phyloP scores from a whole-genome alignment of 2,797 vertebrate genomes.

The Decapterus maruadsi region DNA sequence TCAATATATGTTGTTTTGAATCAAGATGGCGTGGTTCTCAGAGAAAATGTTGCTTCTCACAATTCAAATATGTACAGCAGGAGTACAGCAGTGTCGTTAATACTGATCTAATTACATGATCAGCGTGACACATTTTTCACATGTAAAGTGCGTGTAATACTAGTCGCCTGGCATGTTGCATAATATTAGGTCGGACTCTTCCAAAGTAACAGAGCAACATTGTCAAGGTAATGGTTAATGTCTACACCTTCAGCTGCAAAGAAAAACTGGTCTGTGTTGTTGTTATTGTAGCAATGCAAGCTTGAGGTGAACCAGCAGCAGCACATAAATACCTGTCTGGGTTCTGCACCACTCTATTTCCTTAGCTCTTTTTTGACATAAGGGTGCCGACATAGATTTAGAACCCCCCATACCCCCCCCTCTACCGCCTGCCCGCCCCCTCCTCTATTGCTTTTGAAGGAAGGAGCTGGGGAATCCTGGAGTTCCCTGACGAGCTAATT shows the following conservation, averaged over 20 bases:
- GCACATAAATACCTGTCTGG: constrained; percentile 35
- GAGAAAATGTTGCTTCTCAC: background rate
- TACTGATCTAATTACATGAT: constrained; percentile 4
- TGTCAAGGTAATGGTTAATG: constrained; percentile 14
- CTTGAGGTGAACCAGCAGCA: constrained; percentile 40
- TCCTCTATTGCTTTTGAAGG: constrained; percentile 22
- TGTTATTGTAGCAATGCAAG: constrained; percentile 31
- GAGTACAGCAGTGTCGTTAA: constrained; percentile 16
- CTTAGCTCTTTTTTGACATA: constrained; percentile 12
- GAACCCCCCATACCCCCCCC: background rate
- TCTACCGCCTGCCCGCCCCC: no score
- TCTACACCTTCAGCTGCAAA: constrained; percentile 3
- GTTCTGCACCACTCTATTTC: constrained; percentile 36
- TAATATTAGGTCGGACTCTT: constrained; percentile 1
- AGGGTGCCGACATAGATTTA: constrained; percentile 47
- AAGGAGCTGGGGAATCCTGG: constrained; percentile 52
- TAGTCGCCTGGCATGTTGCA: background rate
- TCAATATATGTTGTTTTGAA: constrained; percentile 2
- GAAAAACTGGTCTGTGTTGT: constrained; percentile 39
- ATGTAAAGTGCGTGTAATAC: background rate
- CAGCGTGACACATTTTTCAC: background rate
- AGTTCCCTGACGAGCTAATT: constrained; percentile 68
- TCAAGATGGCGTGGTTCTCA: background rate
- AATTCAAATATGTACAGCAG: background rate
- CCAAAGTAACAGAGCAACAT: background rate